Percentiles rank a stretch among this genome's conserved stretches.
These are phyloP conservation scores for Gastrophysa polygoni DNA, from an alignment of 2,888 invertebrate genomes.

Conservation along the genomic window DNA sequence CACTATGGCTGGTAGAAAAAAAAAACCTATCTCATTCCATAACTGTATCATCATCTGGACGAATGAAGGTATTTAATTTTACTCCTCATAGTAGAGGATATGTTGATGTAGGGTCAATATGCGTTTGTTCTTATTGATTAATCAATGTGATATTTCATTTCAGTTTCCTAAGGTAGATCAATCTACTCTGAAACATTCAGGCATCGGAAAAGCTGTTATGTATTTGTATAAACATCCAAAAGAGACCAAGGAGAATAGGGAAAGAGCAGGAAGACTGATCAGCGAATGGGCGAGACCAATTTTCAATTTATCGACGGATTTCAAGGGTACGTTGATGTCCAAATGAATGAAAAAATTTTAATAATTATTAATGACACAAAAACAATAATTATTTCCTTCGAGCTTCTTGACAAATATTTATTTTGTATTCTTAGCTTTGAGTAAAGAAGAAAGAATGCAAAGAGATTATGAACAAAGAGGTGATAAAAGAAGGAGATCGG, in stretches of 20 bases:
- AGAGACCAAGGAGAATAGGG: conserved; percentile 92
- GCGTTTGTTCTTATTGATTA: too few species aligned
- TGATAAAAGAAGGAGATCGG: conserved; percentile 59
- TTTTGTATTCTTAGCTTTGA: conserved; percentile 67
- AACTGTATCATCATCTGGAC: too few species aligned
- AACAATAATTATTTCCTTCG: too few species aligned
- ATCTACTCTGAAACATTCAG: conserved; percentile 90
- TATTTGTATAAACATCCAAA: conserved; percentile 98
- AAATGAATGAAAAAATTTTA: background rate
- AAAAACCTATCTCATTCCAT: too few species aligned
- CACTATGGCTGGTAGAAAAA: too few species aligned
- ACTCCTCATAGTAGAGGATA: too few species aligned
- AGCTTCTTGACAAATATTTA: too few species aligned
- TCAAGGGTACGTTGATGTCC: conserved; percentile 64
- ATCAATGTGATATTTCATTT: too few species aligned
- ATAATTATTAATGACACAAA: too few species aligned
- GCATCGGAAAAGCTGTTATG: conserved; percentile 99
- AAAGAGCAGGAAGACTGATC: conserved; percentile 88
- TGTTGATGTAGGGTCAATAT: background rate
- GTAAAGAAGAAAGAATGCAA: conserved; percentile 92
- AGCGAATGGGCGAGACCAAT: conserved; percentile 98
- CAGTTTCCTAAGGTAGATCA: conserved; percentile 90
- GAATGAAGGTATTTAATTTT: too few species aligned
- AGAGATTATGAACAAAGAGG: conserved; percentile 89
- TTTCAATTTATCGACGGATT: conserved; percentile 93